Evolutionary conservation across 2,113 vertebrate species (phyloP), one percentile per base, ranked within the genome.

Genomic region (Elephas maximus): DNA sequence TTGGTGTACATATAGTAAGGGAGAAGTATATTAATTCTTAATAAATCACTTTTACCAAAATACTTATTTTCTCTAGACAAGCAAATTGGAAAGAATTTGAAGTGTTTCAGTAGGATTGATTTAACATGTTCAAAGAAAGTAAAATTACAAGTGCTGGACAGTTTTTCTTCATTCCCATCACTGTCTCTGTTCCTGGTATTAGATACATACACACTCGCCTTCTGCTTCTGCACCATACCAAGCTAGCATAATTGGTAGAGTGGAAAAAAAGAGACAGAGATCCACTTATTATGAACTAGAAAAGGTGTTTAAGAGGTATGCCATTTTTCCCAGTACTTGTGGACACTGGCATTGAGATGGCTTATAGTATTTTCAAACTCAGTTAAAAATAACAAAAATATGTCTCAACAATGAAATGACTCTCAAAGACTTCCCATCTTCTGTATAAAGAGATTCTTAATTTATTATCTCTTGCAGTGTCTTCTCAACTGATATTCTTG

Each of bases 41-140:
- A 96, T 74, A 65, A 53, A 76, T 83, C 79, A 17, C n/a, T 91
- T 95, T 94, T 78, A 51, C 77, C 82, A 93, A 96, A 41, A n/a
- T 89, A 65, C 6, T 0, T 65, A 53, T 92, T 97, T 73, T 83
- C 53, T 73, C 74, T 86, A 62, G 44, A 62, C n/a, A 93, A 92
- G 6, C 28, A 53, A 76, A 8, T 80, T 91, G 73, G 18, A 91
- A 26, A 88, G 7, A 81, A n/a, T 60, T 95, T 78, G 57, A 83
- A 14, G 28, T 4, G 0, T 90, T 95, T 12, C 37, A 15, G 45
- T 33, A 14, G 6, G 63, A 81, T 83, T 44, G 37, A 79, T 8
- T 11, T 53, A 37, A 51, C 9, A 41, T 89, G 96, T 92, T 95
- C 71, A 95, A 86, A 95, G 81, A 84, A 94, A 60, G 14, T 57